Conservation (phyloP, 2,797 vertebrate genomes). For the Corythornis leucogaster region DNA sequence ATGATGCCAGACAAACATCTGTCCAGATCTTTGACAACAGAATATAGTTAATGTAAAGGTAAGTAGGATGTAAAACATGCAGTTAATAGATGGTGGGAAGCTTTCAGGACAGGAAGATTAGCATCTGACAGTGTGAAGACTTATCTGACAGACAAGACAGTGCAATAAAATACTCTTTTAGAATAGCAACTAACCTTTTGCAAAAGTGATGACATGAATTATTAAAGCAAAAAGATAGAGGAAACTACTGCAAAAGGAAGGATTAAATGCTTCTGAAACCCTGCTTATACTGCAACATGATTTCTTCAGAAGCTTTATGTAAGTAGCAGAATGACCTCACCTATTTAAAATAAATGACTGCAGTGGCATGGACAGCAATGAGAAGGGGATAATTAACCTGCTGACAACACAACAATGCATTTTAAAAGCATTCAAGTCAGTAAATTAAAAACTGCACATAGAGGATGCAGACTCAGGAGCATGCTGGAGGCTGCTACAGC, state of each 20-base stretch:
- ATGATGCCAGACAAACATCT: not conserved
- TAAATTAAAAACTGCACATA: not conserved
- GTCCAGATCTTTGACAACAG: not conserved
- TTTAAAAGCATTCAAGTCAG: not conserved
- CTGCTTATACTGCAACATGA: not conserved
- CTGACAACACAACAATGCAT: not conserved
- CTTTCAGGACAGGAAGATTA: not conserved
- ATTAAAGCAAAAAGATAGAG: not conserved
- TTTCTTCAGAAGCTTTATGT: not conserved
- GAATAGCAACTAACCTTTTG: not conserved
- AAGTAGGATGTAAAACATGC: not conserved
- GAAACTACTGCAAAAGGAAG: not conserved
- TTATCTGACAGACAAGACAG: not conserved
- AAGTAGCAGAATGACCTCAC: not conserved
- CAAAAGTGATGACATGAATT: not conserved
- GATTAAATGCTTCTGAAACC: not conserved
- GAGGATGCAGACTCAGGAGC: not conserved
- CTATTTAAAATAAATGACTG: not conserved
- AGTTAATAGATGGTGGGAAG: not conserved
- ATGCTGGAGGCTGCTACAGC: not conserved
- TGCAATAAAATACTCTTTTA: not conserved
- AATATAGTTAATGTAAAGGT: not conserved
- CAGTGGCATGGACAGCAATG: not conserved
- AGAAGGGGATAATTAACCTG: not conserved
- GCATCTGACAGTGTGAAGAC: not conserved